These are phyloP conservation scores for Brachyhypopomus occidentalis DNA, from an alignment of 2,113 vertebrate genomes.

Conservation along the genomic window DNA sequence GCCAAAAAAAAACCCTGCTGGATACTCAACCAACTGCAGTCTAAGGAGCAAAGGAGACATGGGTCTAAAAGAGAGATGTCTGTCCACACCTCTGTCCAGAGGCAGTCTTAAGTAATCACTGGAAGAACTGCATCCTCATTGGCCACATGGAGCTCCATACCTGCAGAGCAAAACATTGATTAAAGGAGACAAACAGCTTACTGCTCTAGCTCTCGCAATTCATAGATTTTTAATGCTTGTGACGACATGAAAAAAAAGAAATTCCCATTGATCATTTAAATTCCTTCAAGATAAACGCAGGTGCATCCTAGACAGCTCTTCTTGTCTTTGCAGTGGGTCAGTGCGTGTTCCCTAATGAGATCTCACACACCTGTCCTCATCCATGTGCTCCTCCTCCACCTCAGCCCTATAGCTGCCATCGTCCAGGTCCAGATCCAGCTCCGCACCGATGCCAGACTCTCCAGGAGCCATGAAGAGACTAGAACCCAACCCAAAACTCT, in stretches of 20 bases:
- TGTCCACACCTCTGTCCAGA: not conserved
- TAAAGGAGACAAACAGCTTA: not conserved
- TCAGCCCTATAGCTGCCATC: conserved; percentile 55
- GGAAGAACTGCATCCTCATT: conserved; percentile 21
- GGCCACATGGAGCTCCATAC: conserved; percentile 54
- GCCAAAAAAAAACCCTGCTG: too few species aligned
- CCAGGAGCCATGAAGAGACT: conserved; percentile 61
- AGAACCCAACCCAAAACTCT: not conserved
- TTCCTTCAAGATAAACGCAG: not conserved
- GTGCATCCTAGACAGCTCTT: not conserved
- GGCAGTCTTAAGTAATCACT: not conserved
- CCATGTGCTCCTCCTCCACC: conserved; percentile 58
- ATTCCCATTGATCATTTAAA: not conserved
- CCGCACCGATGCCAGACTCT: conserved; percentile 54
- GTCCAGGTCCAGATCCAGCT: conserved; percentile 60
- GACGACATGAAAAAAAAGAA: not conserved
- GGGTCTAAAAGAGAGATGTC: not conserved
- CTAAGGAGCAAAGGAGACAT: too few species aligned
- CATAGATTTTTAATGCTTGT: not conserved
- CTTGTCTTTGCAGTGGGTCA: too few species aligned
- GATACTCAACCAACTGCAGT: too few species aligned
- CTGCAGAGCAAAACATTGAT: conserved; percentile 34
- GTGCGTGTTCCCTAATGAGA: too few species aligned
- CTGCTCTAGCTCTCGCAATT: not conserved
- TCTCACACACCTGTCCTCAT: conserved; percentile 57